phyloP scores from a whole-genome alignment of 2,113 vertebrate species.

The Cettia cetti region DNA sequence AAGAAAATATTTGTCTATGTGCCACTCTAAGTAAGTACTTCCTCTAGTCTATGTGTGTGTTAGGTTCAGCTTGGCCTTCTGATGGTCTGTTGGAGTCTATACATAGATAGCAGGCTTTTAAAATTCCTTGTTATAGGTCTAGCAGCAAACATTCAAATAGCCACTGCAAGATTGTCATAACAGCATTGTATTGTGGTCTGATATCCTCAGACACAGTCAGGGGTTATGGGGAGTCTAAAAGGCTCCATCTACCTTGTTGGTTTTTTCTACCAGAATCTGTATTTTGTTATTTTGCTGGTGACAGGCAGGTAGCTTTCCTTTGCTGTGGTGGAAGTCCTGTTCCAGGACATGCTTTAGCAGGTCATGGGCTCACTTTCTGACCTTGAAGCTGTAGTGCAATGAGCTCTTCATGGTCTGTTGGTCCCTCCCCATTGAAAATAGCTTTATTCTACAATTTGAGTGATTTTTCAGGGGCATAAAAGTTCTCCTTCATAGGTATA shows the following conservation, averaged over 20 bases:
- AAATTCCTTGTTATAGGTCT: slow-evolving; percentile 43
- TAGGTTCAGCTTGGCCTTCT: slow-evolving; percentile 45
- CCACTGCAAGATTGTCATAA: not conserved
- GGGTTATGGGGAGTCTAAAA: not conserved
- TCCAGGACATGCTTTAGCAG: not conserved
- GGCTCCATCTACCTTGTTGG: not conserved
- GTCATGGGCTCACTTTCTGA: not conserved
- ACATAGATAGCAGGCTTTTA: slow-evolving; percentile 13
- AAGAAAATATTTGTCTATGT: slow-evolving; percentile 57
- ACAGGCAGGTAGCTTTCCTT: not conserved
- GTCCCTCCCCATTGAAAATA: rapidly evolving
- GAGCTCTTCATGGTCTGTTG: not conserved
- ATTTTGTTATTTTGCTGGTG: not conserved
- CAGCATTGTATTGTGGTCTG: not conserved
- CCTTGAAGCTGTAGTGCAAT: not conserved
- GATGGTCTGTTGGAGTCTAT: slow-evolving; percentile 33
- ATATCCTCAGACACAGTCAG: not conserved
- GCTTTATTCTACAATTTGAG: not conserved
- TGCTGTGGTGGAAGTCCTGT: not conserved
- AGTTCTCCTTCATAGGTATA: not conserved
- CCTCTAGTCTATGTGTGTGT: slow-evolving; percentile 44
- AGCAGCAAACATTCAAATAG: slow-evolving; percentile 16
- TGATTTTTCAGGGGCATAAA: not conserved
- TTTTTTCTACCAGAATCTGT: not conserved
- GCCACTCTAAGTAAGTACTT: slow-evolving; percentile 41